Evolutionary conservation across 2,113 vertebrate species (phyloP), one percentile per base, ranked within the genome.

Genomic region (Globicephala melas): DNA sequence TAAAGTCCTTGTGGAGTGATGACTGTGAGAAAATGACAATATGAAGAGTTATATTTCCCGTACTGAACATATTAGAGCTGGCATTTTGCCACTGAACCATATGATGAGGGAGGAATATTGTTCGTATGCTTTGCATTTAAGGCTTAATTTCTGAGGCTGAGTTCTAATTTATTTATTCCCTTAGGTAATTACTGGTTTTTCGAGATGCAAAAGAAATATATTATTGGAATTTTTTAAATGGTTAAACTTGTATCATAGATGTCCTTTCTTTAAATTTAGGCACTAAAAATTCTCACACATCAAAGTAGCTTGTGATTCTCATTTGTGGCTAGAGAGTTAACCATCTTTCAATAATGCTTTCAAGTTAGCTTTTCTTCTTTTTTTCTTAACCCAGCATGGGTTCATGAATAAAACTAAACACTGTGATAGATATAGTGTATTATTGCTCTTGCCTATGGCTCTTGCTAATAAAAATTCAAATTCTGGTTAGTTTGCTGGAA

Each of bases 351-450:
- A 71, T 71, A 88, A 67, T 65, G 80, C 97, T 98, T 98, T 98
- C 97, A 98, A 97, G 97, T 94, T 86, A 76, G 80, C 63, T 96
- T 97, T 94, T 86, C 55, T 90, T 65, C 50, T 65, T 91, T 65
- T 55, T 73, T 31, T 1, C 73, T 80, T 94, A 95, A 62, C 95
- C 55, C 96, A 92, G 97, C 95, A 88, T 96, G 97, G 20, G 84
- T 89, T 98, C 96, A 96, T 98, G 96, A 98, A 98, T 98, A 97
- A 97, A 97, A 44, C 79, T 60, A 96, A 94, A 26, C 74, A 70
- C 41, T 95, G 62, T 88, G 79, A 82, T 96, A 95, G 53, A 47
- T 84, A 44, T 31, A 92, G 41, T 80, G 5, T 92, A 76, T 93
- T 96, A 89, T 55, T 95, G 53, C 55, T 96, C 50, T 96, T 97